Base-by-base conservation (phyloP, 2,113 vertebrate species). In the Nyctibius bracteatus region DNA sequence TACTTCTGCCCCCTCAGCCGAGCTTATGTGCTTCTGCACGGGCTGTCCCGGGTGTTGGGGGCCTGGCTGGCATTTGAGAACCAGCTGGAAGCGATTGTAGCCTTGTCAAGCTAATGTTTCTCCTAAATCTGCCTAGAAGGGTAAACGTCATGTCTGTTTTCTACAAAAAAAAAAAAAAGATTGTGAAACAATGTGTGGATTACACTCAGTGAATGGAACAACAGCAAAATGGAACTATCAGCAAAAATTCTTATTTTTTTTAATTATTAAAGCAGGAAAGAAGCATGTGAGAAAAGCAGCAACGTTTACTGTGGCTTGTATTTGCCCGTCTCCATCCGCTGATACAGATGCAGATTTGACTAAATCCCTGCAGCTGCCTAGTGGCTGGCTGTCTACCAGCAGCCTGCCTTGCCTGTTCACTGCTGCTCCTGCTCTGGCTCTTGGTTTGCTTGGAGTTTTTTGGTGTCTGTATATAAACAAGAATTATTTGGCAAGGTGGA, bases 101-200 rank as follows among this genome's bases (percentile, higher is more conserved):
- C 6, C 0, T 24, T 5, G 6, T 1, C 8, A 10, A 13, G 35
- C 1, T n/a, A 3, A 7, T 3, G 37, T 5, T 66, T 31, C 1
- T 5, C 23, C 2, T 19, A 22, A 54, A 19, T n/a, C 37, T n/a
- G 44, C 2, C 33, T 3, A 25, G 65, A 37, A 28, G 2, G 5
- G 25, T 27, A 8, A 20, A 16, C 19, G 2, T 7, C 3, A 1
- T 12, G 2, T 8, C 10, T 8, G 12, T 23, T 67, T 43, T 9
- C 11, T 21, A 4, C 28, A 9, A 54, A 14, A 4, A 5, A 16
- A 8, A 17, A 6, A 19, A 37, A 41, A 14, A 23, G 31, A 14
- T 3, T 0, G 7, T 11, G 44, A 28, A 68, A 6, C 3, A 2
- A 12, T 14, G 0, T 1, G 25, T 30, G 37, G 16, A 4, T 73